Base-by-base conservation (phyloP, 2,888 invertebrate genomes). In the Hemaris fuciformis region DNA sequence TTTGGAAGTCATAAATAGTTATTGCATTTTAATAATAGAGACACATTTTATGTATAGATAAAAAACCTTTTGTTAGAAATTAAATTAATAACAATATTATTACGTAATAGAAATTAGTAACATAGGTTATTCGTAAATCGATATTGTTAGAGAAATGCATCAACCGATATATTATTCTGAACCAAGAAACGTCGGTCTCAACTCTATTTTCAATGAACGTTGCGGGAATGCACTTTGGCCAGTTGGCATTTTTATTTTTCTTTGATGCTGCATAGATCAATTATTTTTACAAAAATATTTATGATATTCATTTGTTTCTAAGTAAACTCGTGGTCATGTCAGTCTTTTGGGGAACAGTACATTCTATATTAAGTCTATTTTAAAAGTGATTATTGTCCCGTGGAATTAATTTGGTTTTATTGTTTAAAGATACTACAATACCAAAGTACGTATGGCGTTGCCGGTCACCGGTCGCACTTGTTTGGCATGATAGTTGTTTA, bases 401-500 rank as follows among this genome's bases (percentile, higher is more conserved):
- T 3, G n/a, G 27, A 13, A n/a, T n/a, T 38, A n/a, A 34, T 13
- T 38, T 38, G 38, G n/a, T 38, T 38, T 20, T 18, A 43, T 43
- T 18, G 18, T 43, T 15, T 18, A 5, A 18, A 43, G 20, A 25
- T 27, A 18, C 1, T 23, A 18, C 15, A 31, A 53, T 18, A 53
- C 10, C 8, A 18, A 53, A 45, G 22, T 5, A 53, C 18, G 31
- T 53, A 4, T 18, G 53, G 27, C 53, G 18, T 1, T 67, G 66
- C 69, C 69, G 66, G 69, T 67, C 69, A 70, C 74, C 64, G 71
- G 74, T 76, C 74, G 75, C 72, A 77, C 79, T 80, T 73, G 79
- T 77, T 79, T 75, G 71, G 67, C 70, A 76, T 73, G 81, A 85
- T 84, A 82, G 84, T 82, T 82, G 85, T 83, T 87, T 86, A 85